Base-by-base conservation (phyloP, 2,888 invertebrate genomes). In the Clistopyga incitator region DNA sequence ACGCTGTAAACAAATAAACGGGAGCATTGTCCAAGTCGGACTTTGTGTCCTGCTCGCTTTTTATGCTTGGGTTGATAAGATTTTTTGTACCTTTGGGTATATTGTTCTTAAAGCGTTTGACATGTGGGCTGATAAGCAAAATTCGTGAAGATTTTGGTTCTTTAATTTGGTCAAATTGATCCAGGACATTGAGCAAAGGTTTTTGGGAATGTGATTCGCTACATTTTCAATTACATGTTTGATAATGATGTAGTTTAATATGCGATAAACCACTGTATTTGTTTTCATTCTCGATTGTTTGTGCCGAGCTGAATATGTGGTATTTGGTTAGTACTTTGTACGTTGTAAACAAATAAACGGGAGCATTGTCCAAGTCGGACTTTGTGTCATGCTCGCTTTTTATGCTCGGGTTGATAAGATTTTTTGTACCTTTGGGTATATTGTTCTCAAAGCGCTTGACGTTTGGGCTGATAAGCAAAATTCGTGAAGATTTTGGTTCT, bases 271-370 rank as follows among this genome's bases (percentile, higher is more conserved):
- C 25, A 25, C 47, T 45, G 6, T 61, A 64, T 78, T 25, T 78
- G 82, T 84, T 45, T 74, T 85, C 38, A 67, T 84, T 59, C 80
- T 83, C 82, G 83, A 89, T 88, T 84, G 61, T 75, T 84, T 84
- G 68, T 87, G 83, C 84, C 88, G 82, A 81, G 82, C 86, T 89
- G 89, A 90, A 90, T 90, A 91, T 91, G 91, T 90, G 88, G 88
- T 85, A 90, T 89, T 89, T 89, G 90, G 90, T 90, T 76, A 86
- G 87, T 82, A 38, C 10, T n/a, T 72, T 52, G 25, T 3, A 52
- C 10, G 18, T n/a, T 45, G 15, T 50, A 25, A 18, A 20, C 34
- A 67, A 20, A 25, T 45, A 45, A 45, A 65, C 65, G 18, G 61
- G 25, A 42, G 29, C 29, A 15, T 61, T 45, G 13, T 56, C n/a